Conservation (phyloP, 2,113 vertebrate species). For the Macrotus californicus region DNA sequence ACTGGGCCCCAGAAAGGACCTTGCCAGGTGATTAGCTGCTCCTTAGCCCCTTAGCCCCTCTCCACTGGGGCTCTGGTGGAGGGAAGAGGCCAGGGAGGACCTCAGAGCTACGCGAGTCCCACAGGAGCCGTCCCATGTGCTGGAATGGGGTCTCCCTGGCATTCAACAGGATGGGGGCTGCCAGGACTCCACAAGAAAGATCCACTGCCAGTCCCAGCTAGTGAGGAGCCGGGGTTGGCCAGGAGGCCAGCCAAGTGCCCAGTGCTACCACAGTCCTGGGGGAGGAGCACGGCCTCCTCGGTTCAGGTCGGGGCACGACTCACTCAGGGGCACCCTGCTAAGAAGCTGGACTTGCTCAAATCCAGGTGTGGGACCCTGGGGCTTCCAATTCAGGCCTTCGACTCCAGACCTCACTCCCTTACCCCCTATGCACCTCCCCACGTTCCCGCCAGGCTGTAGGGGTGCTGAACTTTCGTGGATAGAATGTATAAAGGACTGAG, state of each 20-base stretch:
- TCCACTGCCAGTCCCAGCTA: fast-evolving
- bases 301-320: neutral
- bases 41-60: neutral
- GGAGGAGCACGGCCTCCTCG: fast-evolving
- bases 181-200: neutral
- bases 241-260: neutral
- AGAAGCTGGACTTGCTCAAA: neutral
- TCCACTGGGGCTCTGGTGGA: fast-evolving
- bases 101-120: neutral
- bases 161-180: fast-evolving
- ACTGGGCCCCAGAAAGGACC: constrained; percentile 46
- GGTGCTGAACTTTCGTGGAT: fast-evolving
- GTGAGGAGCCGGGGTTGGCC: fast-evolving
- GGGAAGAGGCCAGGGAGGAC: neutral
- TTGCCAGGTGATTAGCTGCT: constrained; percentile 7
- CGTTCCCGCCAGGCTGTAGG: neutral
- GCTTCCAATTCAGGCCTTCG: neutral
- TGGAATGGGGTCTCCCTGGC: neutral
- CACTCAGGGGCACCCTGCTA: neutral
- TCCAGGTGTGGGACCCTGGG: fast-evolving
- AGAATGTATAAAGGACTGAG: fast-evolving
- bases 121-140: fast-evolving
- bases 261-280: no score
- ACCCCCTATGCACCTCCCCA: fast-evolving
- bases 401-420: neutral